Conservation (phyloP, 1,140 invertebrate species). For the Thaumetopoea pityocampa region DNA sequence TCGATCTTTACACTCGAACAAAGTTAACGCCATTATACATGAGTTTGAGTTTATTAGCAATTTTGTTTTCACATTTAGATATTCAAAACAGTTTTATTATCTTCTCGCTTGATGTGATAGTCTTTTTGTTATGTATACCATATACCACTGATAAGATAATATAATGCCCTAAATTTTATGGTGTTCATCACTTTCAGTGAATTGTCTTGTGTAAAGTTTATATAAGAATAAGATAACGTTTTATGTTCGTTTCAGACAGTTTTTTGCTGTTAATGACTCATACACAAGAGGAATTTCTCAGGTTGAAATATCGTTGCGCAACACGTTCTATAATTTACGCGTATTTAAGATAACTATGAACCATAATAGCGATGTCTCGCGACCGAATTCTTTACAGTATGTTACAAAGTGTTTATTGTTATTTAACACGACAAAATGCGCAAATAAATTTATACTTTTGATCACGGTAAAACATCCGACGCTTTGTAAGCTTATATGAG, state of each 20-base stretch:
- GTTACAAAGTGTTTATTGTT: conserved; percentile 17
- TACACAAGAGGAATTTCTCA: conserved; percentile 15
- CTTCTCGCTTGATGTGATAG: background rate
- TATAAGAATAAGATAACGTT: conserved; percentile 21
- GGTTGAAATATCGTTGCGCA: conserved; percentile 25
- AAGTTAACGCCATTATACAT: no score
- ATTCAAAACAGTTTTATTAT: no score
- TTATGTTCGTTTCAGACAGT: conserved; percentile 25
- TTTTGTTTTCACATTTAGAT: no score
- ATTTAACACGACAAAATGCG: conserved; percentile 27
- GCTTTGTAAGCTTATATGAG: conserved; percentile 45
- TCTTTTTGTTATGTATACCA: conserved; percentile 4
- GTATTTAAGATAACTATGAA: conserved; percentile 21
- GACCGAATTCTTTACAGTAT: conserved; percentile 28
- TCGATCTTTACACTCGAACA: no score
- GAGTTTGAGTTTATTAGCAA: no score
- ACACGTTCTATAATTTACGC: conserved; percentile 31
- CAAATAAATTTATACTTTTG: conserved; percentile 36
- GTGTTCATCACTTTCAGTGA: conserved; percentile 6
- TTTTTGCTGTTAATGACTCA: conserved; percentile 27
- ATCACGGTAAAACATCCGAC: conserved; percentile 32
- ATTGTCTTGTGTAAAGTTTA: conserved; percentile 18
- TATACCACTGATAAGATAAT: conserved; percentile 11
- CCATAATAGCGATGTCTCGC: background rate
- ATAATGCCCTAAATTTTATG: conserved; percentile 14